These are phyloP conservation scores for Scyliorhinus canicula DNA, from an alignment of 2,797 vertebrate genomes.

Conservation along the genomic window DNA sequence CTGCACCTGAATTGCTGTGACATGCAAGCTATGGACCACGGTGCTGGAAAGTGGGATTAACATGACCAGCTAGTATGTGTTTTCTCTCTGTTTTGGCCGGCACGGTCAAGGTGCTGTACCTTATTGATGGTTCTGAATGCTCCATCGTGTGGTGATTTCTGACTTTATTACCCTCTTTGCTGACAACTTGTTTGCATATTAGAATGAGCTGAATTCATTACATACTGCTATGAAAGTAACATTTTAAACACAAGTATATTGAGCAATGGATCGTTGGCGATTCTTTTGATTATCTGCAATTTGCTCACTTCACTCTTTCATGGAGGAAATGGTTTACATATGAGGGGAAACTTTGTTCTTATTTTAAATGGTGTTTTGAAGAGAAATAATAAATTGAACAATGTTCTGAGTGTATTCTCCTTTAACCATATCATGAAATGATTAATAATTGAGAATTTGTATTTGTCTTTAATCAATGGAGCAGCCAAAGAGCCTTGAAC, in stretches of 20 bases:
- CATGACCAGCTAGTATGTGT: too few species aligned
- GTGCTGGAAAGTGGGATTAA: too few species aligned
- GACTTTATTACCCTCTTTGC: not conserved
- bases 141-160: too few species aligned
- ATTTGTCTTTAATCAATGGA: not conserved
- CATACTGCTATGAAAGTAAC: not conserved
- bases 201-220: not conserved
- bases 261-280: not conserved
- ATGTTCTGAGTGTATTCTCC: not conserved
- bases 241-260: not conserved
- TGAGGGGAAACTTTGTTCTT: not conserved
- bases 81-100: too few species aligned
- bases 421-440: not conserved
- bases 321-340: not conserved
- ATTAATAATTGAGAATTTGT: not conserved
- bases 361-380: not conserved
- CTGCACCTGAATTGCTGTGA: too few species aligned
- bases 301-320: not conserved
- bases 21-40: too few species aligned
- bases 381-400: not conserved
- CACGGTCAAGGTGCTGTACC: too few species aligned
- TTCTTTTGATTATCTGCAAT: not conserved
- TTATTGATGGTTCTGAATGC: too few species aligned
- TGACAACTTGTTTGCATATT: not conserved
- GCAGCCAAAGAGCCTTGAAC: constrained; percentile 89